phyloP scores from a whole-genome alignment of 2,888 invertebrate species.

The Drosophila multiciliata region DNA sequence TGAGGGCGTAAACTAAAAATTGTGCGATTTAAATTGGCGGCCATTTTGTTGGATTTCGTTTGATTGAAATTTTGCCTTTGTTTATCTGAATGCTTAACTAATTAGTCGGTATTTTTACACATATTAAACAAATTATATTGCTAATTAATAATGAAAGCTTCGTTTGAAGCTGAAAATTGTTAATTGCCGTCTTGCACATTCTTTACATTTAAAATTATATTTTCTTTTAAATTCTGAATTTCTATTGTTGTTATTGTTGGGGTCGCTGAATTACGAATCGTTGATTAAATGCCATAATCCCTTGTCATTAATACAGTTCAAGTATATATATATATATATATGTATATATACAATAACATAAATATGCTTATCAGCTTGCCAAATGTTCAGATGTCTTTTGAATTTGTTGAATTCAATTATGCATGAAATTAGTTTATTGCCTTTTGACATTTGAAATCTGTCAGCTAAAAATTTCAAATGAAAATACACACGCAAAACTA shows the following conservation, averaged over 20 bases:
- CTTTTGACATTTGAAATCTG: conserved; percentile 76
- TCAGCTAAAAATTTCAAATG: conserved; percentile 34
- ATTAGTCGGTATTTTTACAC: conserved; percentile 42
- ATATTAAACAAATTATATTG: conserved; percentile 49
- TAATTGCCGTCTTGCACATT: conserved; percentile 49
- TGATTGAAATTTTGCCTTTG: conserved; percentile 21
- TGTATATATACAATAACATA: not conserved
- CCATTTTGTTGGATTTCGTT: conserved; percentile 57
- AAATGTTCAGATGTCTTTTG: conserved; percentile 54
- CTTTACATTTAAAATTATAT: conserved; percentile 31
- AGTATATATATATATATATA: conserved; percentile 18
- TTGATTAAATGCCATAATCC: conserved; percentile 45
- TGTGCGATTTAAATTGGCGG: conserved; percentile 17
- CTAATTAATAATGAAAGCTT: conserved; percentile 50
- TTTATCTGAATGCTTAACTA: conserved; percentile 15
- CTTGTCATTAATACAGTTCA: conserved; percentile 50
- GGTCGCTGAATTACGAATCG: conserved; percentile 44
- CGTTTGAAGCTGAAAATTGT: conserved; percentile 63
- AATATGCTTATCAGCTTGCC: conserved; percentile 52
- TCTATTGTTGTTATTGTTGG: conserved; percentile 45
- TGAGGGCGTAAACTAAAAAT: conserved; percentile 72
- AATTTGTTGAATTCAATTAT: conserved; percentile 83
- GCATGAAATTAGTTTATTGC: conserved; percentile 82
- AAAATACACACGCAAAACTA: not conserved
- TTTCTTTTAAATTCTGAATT: conserved; percentile 29